Evolutionary conservation across 2,113 vertebrate genomes (phyloP), one percentile per base, ranked within the genome.

Genomic region (Glaucidium brasilianum): DNA sequence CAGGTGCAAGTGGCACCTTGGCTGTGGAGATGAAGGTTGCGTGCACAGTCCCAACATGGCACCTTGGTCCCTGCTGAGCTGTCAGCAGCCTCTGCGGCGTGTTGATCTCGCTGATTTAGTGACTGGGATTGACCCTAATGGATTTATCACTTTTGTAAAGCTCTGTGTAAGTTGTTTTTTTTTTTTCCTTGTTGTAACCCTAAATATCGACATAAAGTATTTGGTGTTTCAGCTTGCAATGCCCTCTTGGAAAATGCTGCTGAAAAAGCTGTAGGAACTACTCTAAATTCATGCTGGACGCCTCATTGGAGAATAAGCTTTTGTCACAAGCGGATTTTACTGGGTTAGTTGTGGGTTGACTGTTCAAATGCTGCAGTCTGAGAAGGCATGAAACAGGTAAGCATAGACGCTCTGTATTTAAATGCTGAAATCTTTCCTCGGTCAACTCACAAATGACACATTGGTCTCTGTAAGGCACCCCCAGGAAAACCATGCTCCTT

Each of bases 201-300:
- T 23, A 27, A 58, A 32, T 49, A 32, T 47, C 43, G 41, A 8
- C 12, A 19, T 9, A 7, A 59, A 85, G 32, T 18, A 5, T 39
- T 63, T 3, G 2, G 37, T 66, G 34, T 19, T 71, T 23, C 62
- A 50, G 7, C 35, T 34, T 41, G 32, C 22, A 13, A 15, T 25
- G 37, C 35, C 37, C 56, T 39, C 41, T 32, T 71, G 78, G 69
- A n/a, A 89, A 72, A 47, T 0, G 0, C 63, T n/a, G 72, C 15
- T 62, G 76, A 43, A 59, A 30, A 68, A 74, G 18, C 55, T 71
- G 47, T 34, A 45, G 68, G 59, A 67, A 52, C 71, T 53, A 74
- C 52, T 63, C 64, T 32, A 35, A 11, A 22, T 45, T 56, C 66
- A 67, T 0, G 0, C 0, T 32, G 59, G 53, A 52, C 0, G 0